Percentiles rank a stretch among this genome's conserved stretches.
Evolutionary conservation across 2,797 vertebrate genomes (phyloP).

Genomic region (Eremophila alpestris): DNA sequence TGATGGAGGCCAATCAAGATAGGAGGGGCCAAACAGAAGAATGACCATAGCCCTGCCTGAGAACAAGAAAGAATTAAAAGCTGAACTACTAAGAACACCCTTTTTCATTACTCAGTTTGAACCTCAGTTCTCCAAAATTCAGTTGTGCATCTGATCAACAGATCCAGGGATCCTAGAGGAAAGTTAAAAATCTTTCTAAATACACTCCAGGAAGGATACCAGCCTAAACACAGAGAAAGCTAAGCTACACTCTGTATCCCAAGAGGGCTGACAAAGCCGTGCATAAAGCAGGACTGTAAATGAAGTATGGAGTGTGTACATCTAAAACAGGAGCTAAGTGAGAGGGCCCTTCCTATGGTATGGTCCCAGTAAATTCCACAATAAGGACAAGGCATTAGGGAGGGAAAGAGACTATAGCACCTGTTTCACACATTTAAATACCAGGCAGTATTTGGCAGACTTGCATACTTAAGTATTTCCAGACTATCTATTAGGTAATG

Average conservation of each 20-base stretch:
- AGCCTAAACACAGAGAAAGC: not conserved
- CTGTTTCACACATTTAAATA: not conserved
- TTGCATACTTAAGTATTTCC: not conserved
- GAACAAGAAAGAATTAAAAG: not conserved
- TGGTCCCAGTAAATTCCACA: not conserved
- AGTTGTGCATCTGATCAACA: not conserved
- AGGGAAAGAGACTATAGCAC: not conserved
- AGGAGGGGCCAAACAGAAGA: not conserved
- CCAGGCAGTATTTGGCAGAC: not conserved
- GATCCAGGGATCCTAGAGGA: not conserved
- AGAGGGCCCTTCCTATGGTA: not conserved
- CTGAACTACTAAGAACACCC: not conserved
- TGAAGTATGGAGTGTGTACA: not conserved
- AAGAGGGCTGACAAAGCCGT: not conserved
- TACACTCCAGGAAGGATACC: not conserved
- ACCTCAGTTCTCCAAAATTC: not conserved
- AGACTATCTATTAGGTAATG: not conserved
- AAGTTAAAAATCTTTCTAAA: not conserved
- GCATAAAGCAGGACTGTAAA: not conserved
- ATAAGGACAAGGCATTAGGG: not conserved
- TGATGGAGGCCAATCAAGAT: not conserved
- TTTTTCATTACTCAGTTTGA: not conserved
- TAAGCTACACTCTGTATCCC: not conserved
- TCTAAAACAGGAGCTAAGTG: not conserved
- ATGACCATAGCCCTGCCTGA: not conserved